Evolutionary conservation across 2,888 invertebrate species (phyloP), one percentile per base, ranked within the genome.

Genomic region (Trachelus tabidus): DNA sequence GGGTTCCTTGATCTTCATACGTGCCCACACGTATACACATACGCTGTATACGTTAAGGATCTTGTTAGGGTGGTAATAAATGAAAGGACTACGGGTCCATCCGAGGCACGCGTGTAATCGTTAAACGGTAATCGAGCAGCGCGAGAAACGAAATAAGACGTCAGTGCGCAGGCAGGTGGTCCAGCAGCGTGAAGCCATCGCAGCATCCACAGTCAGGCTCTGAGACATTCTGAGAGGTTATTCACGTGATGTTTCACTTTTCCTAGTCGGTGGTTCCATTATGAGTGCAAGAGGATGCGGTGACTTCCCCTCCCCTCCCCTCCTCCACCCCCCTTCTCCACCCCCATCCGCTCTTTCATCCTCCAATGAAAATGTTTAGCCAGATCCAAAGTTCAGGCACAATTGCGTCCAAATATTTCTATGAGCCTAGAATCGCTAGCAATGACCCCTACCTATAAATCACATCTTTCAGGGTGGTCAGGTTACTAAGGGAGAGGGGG

Each of bases 361-460:
- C 82, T 81, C 79, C 86, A 88, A 90, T 90, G 87, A 90, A 90
- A 90, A 89, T 90, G 89, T 90, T 89, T 88, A 85, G 84, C 84
- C 85, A 79, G 83, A 83, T 83, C 82, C 79, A 83, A 83, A 79
- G 81, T 81, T 80, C 74, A 34, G 74, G 33, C 69, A 68, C 69
- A 77, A 75, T 40, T 37, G 34, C 78, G 76, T 76, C 79, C 82
- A 87, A 87, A 87, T 86, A 88, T 88, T 89, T 89, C 86, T 87
- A 84, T 85, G 82, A 85, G 83, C 84, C 80, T 81, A 84, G 84
- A 86, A 87, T 88, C 86, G 83, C 69, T 30, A 30, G 86, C 85
- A 87, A 85, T 87, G 85, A 86, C 86, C 82, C 83, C 81, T 30
- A 78, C 82, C 83, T 86, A 89, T 89, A 89, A 89, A 89, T 89